These are phyloP conservation scores for Cebus imitator DNA, from an alignment of 2,113 vertebrate species.

Conservation along the genomic window DNA sequence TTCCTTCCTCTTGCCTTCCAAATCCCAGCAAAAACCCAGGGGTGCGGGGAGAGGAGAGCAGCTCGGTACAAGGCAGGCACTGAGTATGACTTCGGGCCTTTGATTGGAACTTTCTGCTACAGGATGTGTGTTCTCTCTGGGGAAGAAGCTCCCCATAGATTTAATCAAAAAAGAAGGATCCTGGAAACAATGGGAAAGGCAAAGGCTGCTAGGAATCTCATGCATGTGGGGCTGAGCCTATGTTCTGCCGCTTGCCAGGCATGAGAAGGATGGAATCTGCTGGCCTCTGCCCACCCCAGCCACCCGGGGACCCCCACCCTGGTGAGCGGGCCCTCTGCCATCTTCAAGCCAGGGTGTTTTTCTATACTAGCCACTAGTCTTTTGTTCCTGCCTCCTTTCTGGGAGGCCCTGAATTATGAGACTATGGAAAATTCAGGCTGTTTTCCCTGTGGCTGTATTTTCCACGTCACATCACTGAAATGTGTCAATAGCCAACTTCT, in stretches of 20 bases:
- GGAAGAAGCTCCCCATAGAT: not conserved
- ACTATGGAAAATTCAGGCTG: slow-evolving; percentile 44
- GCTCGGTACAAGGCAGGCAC: not conserved
- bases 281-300: not conserved
- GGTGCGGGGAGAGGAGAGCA: not conserved
- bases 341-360: not conserved
- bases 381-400: slow-evolving; percentile 20
- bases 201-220: not conserved
- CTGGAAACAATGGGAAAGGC: not conserved
- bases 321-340: not conserved
- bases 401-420: not conserved
- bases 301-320: rapidly evolving
- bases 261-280: not conserved
- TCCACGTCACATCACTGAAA: slow-evolving; percentile 1
- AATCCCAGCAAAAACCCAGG: not conserved
- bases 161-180: not conserved
- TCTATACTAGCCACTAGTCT: not conserved
- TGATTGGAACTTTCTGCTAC: not conserved
- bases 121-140: not conserved
- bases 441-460: slow-evolving; percentile 42
- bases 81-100: not conserved
- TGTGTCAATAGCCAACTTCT: not conserved
- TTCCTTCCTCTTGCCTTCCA: not conserved
- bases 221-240: not conserved
- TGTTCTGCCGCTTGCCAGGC: not conserved